These are phyloP conservation scores for Helicoverpa armigera DNA, from an alignment of 1,140 invertebrate genomes.

Conservation along the genomic window DNA sequence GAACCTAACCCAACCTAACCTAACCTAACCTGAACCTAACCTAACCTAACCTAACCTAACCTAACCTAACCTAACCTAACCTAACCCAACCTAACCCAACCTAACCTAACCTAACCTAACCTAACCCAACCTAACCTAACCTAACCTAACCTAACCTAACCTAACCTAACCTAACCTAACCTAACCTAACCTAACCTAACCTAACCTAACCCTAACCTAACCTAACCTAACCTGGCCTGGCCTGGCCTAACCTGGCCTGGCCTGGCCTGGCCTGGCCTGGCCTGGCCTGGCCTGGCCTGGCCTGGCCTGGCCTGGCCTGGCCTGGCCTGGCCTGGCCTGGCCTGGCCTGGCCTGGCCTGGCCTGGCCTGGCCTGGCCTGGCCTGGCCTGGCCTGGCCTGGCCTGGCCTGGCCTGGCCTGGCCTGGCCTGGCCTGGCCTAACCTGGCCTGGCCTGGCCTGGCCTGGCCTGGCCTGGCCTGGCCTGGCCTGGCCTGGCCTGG, in stretches of 20 bases:
- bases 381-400: constrained; percentile 44
- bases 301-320: constrained; percentile 35
- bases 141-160: constrained; percentile 54
- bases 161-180: constrained; percentile 46
- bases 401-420: constrained; percentile 48
- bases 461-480: constrained; percentile 5
- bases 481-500: constrained; percentile 39
- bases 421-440: constrained; percentile 40
- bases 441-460: constrained; percentile 13
- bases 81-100: constrained; percentile 38
- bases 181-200: constrained; percentile 52
- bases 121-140: constrained; percentile 53
- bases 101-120: constrained; percentile 46
- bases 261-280: constrained; percentile 23
- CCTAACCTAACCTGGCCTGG: constrained; percentile 38
- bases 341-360: constrained; percentile 51
- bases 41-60: constrained; percentile 32
- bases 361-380: constrained; percentile 49
- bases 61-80: constrained; percentile 39
- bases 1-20: constrained; percentile 29
- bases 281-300: constrained; percentile 34
- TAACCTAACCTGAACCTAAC: constrained; percentile 25
- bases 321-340: constrained; percentile 43
- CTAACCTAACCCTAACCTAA: constrained; percentile 51
- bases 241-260: constrained; percentile 4